These are phyloP conservation scores for Plecturocebus donacophilus DNA, from an alignment of 2,113 vertebrate species.

Conservation along the genomic window DNA sequence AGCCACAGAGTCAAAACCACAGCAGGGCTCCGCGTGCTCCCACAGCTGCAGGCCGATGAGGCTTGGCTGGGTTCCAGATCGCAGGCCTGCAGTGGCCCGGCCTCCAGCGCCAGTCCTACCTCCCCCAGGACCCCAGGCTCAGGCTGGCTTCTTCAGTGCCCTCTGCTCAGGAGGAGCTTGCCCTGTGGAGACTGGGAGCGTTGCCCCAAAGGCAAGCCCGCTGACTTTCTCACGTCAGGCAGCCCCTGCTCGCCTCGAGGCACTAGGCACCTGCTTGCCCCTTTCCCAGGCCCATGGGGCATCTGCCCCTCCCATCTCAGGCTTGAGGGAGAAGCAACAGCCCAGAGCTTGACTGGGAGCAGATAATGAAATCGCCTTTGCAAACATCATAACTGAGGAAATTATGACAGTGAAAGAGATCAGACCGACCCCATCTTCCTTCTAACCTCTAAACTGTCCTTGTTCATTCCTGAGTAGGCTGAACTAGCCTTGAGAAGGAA, in stretches of 20 bases:
- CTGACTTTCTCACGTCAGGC: neutral
- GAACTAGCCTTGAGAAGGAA: no score
- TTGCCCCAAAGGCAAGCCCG: neutral
- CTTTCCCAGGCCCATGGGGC: neutral
- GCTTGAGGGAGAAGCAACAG: neutral
- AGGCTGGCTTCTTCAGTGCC: neutral
- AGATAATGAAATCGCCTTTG: no score
- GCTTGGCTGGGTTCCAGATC: neutral
- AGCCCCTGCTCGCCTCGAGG: neutral
- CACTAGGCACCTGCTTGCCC: neutral
- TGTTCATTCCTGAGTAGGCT: no score
- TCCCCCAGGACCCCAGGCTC: neutral
- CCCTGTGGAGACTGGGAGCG: neutral
- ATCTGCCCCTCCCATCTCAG: neutral
- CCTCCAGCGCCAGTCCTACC: neutral
- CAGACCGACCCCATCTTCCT: no score
- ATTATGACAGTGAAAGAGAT: no score
- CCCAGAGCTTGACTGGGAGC: neutral
- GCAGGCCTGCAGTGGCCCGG: conserved; percentile 11
- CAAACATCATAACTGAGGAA: no score
- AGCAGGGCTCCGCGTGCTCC: neutral
- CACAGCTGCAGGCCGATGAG: neutral
- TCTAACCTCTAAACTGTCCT: no score
- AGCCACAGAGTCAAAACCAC: conserved; percentile 35
- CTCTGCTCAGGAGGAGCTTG: neutral